Evolutionary conservation across 2,797 vertebrate genomes (phyloP).

Genomic region (Sebastes baramenuke): DNA sequence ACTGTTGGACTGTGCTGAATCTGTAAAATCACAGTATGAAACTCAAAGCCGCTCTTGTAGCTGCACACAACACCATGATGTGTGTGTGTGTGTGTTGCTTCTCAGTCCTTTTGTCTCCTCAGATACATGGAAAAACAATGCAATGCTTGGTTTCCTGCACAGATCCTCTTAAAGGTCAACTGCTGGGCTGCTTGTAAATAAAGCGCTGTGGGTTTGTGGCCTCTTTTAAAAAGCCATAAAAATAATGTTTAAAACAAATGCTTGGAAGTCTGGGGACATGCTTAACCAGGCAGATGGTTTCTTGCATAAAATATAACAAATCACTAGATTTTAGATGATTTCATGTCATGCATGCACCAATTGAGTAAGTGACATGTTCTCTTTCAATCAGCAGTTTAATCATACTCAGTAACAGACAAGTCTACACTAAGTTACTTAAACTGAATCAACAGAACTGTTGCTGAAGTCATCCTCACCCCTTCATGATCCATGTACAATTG

Average conservation of each 20-base stretch:
- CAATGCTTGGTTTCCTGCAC: slow-evolving; percentile 13
- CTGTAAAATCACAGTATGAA: background rate
- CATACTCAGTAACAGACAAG: background rate
- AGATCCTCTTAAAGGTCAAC: slow-evolving; percentile 14
- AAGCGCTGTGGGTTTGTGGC: slow-evolving; percentile 32
- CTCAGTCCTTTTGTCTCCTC: slow-evolving; percentile 8
- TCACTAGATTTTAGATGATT: background rate
- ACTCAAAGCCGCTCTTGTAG: background rate
- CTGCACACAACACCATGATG: background rate
- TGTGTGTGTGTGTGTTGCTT: background rate
- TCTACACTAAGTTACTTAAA: background rate
- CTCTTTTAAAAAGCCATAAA: slow-evolving; percentile 28
- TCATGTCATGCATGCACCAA: background rate
- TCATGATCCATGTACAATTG: background rate
- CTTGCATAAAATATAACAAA: background rate
- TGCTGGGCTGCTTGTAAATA: slow-evolving; percentile 21
- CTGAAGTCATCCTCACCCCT: background rate
- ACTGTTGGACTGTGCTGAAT: background rate
- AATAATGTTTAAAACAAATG: slow-evolving; percentile 30
- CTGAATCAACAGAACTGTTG: background rate
- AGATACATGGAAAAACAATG: slow-evolving; percentile 33
- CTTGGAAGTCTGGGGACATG: background rate
- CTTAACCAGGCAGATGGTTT: background rate
- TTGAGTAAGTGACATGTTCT: background rate
- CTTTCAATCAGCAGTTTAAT: background rate